phyloP scores from a whole-genome alignment of 2,797 vertebrate genomes.

The Liasis olivaceus region DNA sequence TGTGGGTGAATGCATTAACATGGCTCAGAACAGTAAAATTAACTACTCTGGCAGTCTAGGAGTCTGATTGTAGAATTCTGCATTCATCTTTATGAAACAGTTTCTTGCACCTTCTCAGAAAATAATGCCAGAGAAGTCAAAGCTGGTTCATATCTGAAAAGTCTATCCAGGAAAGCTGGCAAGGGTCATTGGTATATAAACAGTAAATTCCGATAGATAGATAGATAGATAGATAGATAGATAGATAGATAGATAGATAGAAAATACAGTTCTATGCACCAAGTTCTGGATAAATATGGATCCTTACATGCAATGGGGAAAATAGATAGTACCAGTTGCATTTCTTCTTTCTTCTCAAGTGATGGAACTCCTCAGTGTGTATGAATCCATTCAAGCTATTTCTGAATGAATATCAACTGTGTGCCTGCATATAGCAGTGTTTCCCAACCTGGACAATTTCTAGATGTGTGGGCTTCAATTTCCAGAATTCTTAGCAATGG shows the following conservation, averaged over 20 bases:
- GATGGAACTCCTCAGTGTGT: too few species aligned
- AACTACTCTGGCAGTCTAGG: slow-evolving; percentile 40
- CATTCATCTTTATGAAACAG: slow-evolving; percentile 3
- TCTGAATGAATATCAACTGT: background rate
- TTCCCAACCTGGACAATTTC: background rate
- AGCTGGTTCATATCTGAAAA: background rate
- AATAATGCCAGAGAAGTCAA: background rate
- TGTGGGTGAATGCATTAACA: slow-evolving; percentile 48
- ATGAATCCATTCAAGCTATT: background rate
- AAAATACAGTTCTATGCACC: background rate
- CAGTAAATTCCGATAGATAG: background rate
- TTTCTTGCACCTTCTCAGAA: background rate
- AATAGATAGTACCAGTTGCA: background rate
- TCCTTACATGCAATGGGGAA: background rate
- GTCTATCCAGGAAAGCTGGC: background rate
- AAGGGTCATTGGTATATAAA: background rate
- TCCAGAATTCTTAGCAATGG: background rate
- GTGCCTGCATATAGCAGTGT: background rate
- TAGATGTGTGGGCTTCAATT: background rate
- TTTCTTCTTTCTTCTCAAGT: too few species aligned
- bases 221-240: background rate
- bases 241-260: background rate
- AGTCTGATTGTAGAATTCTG: slow-evolving; percentile 22
- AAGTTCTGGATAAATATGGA: background rate
- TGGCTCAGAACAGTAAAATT: slow-evolving; percentile 56